Percentiles rank a stretch among this genome's conserved stretches.
Conservation (phyloP, 1,140 invertebrate genomes). For the Pectinophora gossypiella region DNA sequence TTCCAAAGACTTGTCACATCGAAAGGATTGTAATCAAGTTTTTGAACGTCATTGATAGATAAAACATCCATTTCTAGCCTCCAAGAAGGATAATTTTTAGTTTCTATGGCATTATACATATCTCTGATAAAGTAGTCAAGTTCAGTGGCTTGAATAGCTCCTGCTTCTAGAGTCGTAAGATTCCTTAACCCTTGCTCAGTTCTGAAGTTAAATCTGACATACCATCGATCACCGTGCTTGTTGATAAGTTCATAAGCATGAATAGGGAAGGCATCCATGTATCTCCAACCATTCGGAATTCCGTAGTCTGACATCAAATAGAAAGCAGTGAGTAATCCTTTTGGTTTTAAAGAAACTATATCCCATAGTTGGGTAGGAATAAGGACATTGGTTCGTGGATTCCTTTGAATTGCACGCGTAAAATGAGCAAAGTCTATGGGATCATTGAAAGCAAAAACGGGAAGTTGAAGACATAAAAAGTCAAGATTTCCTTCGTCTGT, state of each 20-base stretch:
- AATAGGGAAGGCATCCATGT: constrained; percentile 79
- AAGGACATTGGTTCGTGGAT: constrained; percentile 80
- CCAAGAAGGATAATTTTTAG: constrained; percentile 82
- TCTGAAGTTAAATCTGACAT: constrained; percentile 85
- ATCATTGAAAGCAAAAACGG: background rate
- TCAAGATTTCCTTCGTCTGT: constrained; percentile 86
- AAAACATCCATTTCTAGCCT: constrained; percentile 77
- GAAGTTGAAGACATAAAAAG: constrained; percentile 68
- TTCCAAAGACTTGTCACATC: constrained; percentile 87
- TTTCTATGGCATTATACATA: constrained; percentile 38
- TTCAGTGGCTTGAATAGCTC: constrained; percentile 26
- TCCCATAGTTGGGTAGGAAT: constrained; percentile 82
- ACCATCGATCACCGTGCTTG: constrained; percentile 73
- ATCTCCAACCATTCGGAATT: constrained; percentile 88
- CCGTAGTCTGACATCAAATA: constrained; percentile 91
- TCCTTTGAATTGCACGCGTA: constrained; percentile 71
- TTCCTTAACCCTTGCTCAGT: constrained; percentile 77
- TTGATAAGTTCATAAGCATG: constrained; percentile 85
- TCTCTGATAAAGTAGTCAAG: constrained; percentile 40
- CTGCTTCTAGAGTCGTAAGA: constrained; percentile 16
- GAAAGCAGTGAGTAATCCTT: constrained; percentile 86
- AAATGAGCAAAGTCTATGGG: background rate
- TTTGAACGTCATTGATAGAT: constrained; percentile 67
- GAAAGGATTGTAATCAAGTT: constrained; percentile 78
- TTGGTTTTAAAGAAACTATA: constrained; percentile 87